A percentile compares a stretch with the other conserved stretches of the same genome.
phyloP scores from a whole-genome alignment of 2,797 vertebrate species.

The Zenarchopterus dispar region DNA sequence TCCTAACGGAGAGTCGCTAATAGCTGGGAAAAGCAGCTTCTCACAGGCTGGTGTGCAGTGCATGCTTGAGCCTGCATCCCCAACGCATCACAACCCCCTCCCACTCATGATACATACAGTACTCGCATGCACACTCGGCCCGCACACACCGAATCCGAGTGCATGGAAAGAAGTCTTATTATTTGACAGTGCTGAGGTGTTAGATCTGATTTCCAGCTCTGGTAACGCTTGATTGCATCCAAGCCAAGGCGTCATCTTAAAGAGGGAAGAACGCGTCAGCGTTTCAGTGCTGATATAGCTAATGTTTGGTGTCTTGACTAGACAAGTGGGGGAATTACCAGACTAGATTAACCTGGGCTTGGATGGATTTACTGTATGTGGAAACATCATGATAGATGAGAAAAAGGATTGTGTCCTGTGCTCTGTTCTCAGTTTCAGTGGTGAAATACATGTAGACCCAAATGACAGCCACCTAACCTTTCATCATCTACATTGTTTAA shows the following conservation, averaged over 20 bases:
- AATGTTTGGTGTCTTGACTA: slow-evolving; percentile 63
- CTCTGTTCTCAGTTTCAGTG: slow-evolving; percentile 11
- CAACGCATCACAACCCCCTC: slow-evolving; percentile 40
- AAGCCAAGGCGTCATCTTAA: slow-evolving; percentile 59
- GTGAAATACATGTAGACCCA: slow-evolving; percentile 3
- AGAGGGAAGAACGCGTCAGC: slow-evolving; percentile 23
- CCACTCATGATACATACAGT: slow-evolving; percentile 27
- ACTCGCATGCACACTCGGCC: slow-evolving; percentile 6
- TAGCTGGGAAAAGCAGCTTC: slow-evolving; percentile 79
- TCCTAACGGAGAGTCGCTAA: slow-evolving; percentile 74
- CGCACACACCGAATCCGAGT: slow-evolving; percentile 29
- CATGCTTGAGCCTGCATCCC: slow-evolving; percentile 67
- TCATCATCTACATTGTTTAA: slow-evolving; percentile 15
- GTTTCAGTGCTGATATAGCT: slow-evolving; percentile 62
- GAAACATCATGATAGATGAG: slow-evolving; percentile 45
- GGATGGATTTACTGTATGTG: slow-evolving; percentile 44
- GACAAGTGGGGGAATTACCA: slow-evolving; percentile 46
- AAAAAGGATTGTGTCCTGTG: slow-evolving; percentile 11
- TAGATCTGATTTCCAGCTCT: slow-evolving; percentile 84
- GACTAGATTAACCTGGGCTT: slow-evolving; percentile 42
- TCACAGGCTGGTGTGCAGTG: slow-evolving; percentile 71
- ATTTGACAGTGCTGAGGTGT: slow-evolving; percentile 75
- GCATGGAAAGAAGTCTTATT: slow-evolving; percentile 62
- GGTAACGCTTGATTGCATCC: slow-evolving; percentile 65
- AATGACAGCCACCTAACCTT: not conserved